Evolutionary conservation across 1,140 invertebrate species (phyloP).

Genomic region (Drosophila hydei): DNA sequence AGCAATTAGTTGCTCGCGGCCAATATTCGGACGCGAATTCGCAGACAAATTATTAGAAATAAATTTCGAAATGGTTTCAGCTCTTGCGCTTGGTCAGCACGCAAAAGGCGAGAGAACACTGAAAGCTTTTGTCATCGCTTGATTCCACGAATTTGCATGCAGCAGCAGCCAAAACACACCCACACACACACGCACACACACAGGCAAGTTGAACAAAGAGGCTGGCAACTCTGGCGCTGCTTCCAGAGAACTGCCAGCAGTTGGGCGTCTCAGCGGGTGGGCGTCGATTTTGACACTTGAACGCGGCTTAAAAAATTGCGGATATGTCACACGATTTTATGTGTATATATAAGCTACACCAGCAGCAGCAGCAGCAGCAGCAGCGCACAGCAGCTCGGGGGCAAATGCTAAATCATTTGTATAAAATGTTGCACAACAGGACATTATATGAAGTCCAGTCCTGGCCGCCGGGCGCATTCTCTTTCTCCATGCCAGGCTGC

Average conservation of each 20-base stretch:
- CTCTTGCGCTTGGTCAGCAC: too few species aligned
- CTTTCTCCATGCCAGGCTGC: conserved; percentile 52
- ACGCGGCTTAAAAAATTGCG: conserved; percentile 78
- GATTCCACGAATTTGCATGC: conserved; percentile 56
- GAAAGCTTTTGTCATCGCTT: conserved; percentile 78
- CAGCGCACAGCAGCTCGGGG: conserved; percentile 40
- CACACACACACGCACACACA: background rate
- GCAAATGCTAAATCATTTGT: conserved; percentile 71
- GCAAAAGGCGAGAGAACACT: conserved; percentile 36
- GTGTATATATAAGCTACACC: conserved; percentile 64
- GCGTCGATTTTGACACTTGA: conserved; percentile 74
- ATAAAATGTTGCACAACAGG: conserved; percentile 75
- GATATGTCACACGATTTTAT: conserved; percentile 83
- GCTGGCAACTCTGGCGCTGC: conserved; percentile 59
- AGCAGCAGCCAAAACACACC: conserved; percentile 1
- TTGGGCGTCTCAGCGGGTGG: conserved; percentile 63
- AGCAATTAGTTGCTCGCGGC: conserved; percentile 75
- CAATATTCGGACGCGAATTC: conserved; percentile 33
- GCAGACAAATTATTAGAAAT: conserved; percentile 51
- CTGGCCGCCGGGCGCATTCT: conserved; percentile 1
- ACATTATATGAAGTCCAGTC: conserved; percentile 8
- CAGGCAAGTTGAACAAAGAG: conserved; percentile 46
- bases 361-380: conserved; percentile 12
- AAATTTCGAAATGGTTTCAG: conserved; percentile 38
- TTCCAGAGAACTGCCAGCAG: conserved; percentile 51